These are phyloP conservation scores for Antitype chi DNA, from an alignment of 2,888 invertebrate species.

Conservation along the genomic window DNA sequence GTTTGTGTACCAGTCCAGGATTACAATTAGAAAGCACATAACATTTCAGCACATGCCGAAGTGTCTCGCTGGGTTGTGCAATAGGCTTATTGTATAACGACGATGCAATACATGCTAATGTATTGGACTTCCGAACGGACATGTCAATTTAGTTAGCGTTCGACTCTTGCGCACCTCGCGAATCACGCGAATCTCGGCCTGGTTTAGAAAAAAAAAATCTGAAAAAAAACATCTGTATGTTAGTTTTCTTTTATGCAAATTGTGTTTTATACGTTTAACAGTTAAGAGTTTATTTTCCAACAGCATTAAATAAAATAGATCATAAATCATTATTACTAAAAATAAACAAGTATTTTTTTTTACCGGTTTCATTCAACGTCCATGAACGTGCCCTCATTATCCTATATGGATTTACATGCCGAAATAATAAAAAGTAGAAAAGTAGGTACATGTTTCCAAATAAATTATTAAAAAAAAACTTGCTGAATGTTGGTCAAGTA, in stretches of 20 bases:
- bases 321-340: slow-evolving; percentile 2
- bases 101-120: slow-evolving; percentile 83
- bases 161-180: slow-evolving; percentile 46
- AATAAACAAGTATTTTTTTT: background rate
- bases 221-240: no score
- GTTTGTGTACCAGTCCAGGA: slow-evolving; percentile 64
- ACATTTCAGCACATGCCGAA: slow-evolving; percentile 81
- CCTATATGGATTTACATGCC: slow-evolving; percentile 8
- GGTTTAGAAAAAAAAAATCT: slow-evolving; percentile 11
- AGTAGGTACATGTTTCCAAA: slow-evolving; percentile 33
- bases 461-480: slow-evolving; percentile 13
- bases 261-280: background rate
- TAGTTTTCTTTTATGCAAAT: background rate
- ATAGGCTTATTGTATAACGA: slow-evolving; percentile 81
- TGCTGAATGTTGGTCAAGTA: slow-evolving; percentile 41
- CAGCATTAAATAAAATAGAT: background rate
- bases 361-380: slow-evolving; percentile 8
- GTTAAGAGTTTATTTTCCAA: background rate
- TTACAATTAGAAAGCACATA: slow-evolving; percentile 83
- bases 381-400: slow-evolving; percentile 13
- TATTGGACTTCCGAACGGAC: slow-evolving; percentile 87
- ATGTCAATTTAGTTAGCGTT: slow-evolving; percentile 77
- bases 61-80: slow-evolving; percentile 80
- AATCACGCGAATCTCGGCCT: slow-evolving; percentile 23
- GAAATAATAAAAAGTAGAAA: slow-evolving; percentile 36